A percentile compares a stretch with the other conserved stretches of the same genome.
Conservation (phyloP, 2,797 vertebrate species). For the Malurus splendens region DNA sequence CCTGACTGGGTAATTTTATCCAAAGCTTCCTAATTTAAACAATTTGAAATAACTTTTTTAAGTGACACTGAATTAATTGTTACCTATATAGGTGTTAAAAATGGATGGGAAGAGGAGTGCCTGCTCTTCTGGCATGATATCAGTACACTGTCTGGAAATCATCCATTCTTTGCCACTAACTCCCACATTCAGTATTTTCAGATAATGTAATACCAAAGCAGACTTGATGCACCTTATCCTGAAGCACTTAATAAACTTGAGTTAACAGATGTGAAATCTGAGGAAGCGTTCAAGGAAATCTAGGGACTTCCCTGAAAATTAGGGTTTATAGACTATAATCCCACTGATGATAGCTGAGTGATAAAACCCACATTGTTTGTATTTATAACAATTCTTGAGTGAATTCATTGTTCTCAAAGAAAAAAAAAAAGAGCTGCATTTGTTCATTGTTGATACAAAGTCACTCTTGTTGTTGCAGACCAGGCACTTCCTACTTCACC, state of each 20-base stretch:
- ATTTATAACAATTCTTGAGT: conserved; percentile 44
- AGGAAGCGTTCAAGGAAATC: conserved; percentile 28
- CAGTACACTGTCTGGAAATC: background rate
- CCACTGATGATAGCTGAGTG: conserved; percentile 36
- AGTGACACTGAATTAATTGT: background rate
- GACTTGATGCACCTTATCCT: conserved; percentile 6
- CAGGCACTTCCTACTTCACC: conserved; percentile 51
- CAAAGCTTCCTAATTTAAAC: background rate
- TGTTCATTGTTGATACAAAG: conserved; percentile 48
- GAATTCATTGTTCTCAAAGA: conserved; percentile 34
- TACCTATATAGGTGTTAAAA: background rate
- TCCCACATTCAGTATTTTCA: background rate
- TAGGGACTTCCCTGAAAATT: conserved; percentile 65
- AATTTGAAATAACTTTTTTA: background rate
- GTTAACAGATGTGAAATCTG: conserved; percentile 42
- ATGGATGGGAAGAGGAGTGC: background rate
- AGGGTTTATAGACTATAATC: conserved; percentile 43
- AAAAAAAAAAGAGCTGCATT: background rate
- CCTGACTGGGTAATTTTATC: background rate
- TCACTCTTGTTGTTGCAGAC: conserved; percentile 26
- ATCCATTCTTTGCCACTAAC: background rate
- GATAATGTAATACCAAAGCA: background rate
- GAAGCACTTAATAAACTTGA: conserved; percentile 24
- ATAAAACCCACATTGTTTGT: conserved; percentile 39
- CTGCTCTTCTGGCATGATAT: background rate